A percentile compares a stretch with the other conserved stretches of the same genome.
phyloP scores from a whole-genome alignment of 1,140 invertebrate species.

The Pachyrhynchus sulphureomaculatus region DNA sequence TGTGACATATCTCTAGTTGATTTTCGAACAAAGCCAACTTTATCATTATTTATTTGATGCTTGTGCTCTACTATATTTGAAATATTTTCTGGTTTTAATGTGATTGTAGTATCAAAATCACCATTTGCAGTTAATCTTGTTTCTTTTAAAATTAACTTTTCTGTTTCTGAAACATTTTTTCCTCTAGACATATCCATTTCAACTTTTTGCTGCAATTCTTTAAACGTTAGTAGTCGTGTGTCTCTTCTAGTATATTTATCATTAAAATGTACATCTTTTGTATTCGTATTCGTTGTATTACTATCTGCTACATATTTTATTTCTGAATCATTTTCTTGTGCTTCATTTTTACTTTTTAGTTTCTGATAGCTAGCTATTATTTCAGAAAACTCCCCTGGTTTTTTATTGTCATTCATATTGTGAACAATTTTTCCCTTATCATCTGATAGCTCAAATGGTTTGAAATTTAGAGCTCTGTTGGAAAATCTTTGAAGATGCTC shows the following conservation, averaged over 20 bases:
- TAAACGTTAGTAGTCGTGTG: constrained; percentile 46
- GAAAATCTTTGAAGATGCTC: constrained; percentile 69
- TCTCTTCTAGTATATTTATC: constrained; percentile 36
- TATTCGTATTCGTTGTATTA: background rate
- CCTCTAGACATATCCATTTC: constrained; percentile 39
- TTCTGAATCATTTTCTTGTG: constrained; percentile 25
- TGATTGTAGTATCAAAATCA: constrained; percentile 2
- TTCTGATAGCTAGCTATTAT: constrained; percentile 51
- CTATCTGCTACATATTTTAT: constrained; percentile 14
- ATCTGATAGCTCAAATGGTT: constrained; percentile 14
- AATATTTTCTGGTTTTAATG: constrained; percentile 14
- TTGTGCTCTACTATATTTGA: constrained; percentile 12
- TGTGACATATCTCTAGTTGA: constrained; percentile 35
- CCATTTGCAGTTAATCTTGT: constrained; percentile 5
- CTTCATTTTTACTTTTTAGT: constrained; percentile 41
- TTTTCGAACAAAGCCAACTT: constrained; percentile 22
- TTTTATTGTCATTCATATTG: background rate
- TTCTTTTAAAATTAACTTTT: constrained; percentile 25
- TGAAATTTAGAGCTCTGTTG: constrained; percentile 50
- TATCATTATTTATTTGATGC: constrained; percentile 6
- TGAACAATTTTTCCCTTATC: background rate
- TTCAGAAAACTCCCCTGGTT: constrained; percentile 50
- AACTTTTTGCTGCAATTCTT: constrained; percentile 42
- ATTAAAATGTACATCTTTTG: background rate
- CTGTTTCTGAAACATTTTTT: constrained; percentile 19